phyloP scores from a whole-genome alignment of 2,888 invertebrate species.

The Melipona bicolor region DNA sequence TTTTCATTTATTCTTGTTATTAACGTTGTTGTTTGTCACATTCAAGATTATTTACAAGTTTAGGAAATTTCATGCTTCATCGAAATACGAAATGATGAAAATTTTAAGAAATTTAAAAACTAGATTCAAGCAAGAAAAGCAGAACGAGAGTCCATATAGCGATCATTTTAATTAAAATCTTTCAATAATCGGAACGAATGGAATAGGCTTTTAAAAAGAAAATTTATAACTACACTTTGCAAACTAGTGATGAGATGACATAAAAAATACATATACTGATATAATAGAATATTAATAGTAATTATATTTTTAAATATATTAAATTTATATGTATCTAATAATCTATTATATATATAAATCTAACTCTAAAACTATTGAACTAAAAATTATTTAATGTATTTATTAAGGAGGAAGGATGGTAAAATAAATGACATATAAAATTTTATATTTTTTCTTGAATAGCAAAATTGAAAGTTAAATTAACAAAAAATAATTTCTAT shows the following conservation, averaged over 20 bases:
- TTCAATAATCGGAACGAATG: neutral
- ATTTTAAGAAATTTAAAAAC: neutral
- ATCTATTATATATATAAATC: too few relatives aligned
- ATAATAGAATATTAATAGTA: neutral
- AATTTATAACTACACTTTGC: neutral
- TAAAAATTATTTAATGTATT: neutral
- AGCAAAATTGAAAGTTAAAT: neutral
- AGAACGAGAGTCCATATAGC: slow-evolving; percentile 4
- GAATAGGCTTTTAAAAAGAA: slow-evolving; percentile 1
- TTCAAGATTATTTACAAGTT: neutral
- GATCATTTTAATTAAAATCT: slow-evolving; percentile 26
- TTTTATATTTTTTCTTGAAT: neutral
- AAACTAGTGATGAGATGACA: neutral
- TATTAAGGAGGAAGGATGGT: too few relatives aligned
- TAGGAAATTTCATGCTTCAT: neutral
- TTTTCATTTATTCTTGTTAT: too few relatives aligned
- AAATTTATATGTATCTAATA: too few relatives aligned
- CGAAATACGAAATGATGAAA: neutral
- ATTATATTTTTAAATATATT: neutral
- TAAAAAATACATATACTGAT: slow-evolving; percentile 25
- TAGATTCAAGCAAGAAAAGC: neutral
- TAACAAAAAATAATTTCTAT: slow-evolving; percentile 24
- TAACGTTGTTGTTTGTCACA: neutral
- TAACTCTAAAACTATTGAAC: too few relatives aligned
- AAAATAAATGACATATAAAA: neutral